Base-by-base conservation (phyloP, 2,888 invertebrate genomes). In the Amaurobius ferox region DNA sequence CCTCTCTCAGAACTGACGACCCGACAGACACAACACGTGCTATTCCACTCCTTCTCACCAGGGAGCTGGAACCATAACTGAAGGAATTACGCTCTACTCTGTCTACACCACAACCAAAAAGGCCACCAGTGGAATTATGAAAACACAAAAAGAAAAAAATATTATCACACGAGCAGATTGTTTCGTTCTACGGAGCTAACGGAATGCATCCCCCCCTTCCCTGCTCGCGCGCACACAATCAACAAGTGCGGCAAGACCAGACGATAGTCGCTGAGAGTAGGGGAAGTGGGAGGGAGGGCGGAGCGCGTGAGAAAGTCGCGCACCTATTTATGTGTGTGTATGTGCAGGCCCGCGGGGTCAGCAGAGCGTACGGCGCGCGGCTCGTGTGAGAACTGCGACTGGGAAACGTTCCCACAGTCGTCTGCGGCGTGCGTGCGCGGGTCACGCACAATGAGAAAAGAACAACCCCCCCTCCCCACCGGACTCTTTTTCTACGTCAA, bases 361-460 rank as follows among this genome's bases (percentile, higher is more conserved):
- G 68, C 72, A 66, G 76, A 66, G 87, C 88, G 74, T 79, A 74
- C 72, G 44, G 88, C 77, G 88, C 77, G 40, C n/a, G 76, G 72
- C 86, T 73, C 83, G 85, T 86, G 88, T 88, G 88, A 86, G 88
- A 86, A 88, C 86, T 67, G 55, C 67, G 73, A 61, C 67, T 48
- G 55, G 61, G 26, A 39, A 55, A 29, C 68, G 70, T 88, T 86
- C 86, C 88, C 86, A 88, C 86, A 88, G 74, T 87, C 62, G 35
- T 29, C 30, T 48, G 55, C 64, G 29, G 30, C 48, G 64, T 74
- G 73, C 79, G 79, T 74, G 73, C 71, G 83, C 70, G 71, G 83
- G 86, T 86, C 86, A 86, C 86, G 86, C 40, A 66, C 71, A 77
- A 72, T 66, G 70, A 48, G 55, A 55, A 67, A 30, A 62, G 40